Conservation (phyloP, 2,113 vertebrate genomes). For the Poeciliopsis prolifica region DNA sequence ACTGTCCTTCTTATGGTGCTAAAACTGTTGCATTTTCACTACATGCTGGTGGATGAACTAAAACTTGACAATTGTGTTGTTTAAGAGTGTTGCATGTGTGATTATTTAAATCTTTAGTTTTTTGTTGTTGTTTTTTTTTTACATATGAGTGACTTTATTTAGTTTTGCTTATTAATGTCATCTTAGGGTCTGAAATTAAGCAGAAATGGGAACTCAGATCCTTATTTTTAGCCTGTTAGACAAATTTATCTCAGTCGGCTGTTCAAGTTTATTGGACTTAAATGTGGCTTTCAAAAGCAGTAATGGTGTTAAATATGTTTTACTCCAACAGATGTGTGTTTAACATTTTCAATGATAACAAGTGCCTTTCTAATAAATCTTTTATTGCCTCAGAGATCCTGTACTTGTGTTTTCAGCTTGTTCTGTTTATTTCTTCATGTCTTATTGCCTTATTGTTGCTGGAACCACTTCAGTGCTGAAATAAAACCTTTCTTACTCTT, state of each 20-base stretch:
- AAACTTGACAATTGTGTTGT: background rate
- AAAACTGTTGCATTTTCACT: background rate
- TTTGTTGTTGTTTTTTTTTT: background rate
- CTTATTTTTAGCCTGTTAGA: background rate
- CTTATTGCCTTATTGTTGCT: background rate
- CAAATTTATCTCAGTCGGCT: background rate
- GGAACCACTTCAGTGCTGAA: background rate
- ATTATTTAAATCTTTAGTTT: background rate
- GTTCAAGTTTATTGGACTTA: background rate
- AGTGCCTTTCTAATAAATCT: slow-evolving; percentile 51
- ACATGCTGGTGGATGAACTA: slow-evolving; percentile 40
- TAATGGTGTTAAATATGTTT: background rate
- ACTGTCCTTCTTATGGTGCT: background rate
- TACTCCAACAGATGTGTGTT: background rate
- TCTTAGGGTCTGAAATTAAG: background rate
- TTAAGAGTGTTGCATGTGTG: too few species aligned
- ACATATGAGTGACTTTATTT: too few species aligned
- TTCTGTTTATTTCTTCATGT: background rate
- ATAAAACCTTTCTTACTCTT: background rate
- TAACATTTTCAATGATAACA: background rate
- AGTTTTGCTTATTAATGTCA: background rate
- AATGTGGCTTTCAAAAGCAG: background rate
- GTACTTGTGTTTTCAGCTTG: slow-evolving; percentile 16
- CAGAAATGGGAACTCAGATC: background rate
- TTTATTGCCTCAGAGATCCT: slow-evolving; percentile 29